Evolutionary conservation across 2,888 invertebrate genomes (phyloP).

Genomic region (Zygogramma bicolorata): DNA sequence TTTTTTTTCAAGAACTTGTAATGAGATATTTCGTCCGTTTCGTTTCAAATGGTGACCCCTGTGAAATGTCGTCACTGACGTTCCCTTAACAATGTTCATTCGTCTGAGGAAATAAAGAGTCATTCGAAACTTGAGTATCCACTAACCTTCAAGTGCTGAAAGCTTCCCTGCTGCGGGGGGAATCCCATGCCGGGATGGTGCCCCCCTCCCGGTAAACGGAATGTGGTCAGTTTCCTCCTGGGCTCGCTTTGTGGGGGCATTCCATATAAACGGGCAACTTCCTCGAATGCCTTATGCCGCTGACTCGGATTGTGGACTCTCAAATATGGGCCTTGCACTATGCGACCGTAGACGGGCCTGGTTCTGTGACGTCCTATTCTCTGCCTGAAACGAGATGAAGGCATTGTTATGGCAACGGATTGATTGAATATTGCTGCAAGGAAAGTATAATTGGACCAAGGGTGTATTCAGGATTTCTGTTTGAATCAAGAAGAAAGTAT

Average conservation of each 20-base stretch:
- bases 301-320: constrained; percentile 64
- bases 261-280: constrained; percentile 69
- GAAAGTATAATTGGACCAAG: no score
- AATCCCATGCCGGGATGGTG: constrained; percentile 68
- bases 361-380: constrained; percentile 64
- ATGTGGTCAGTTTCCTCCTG: constrained; percentile 60
- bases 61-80: no score
- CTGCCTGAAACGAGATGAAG: constrained; percentile 60
- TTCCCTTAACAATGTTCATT: no score
- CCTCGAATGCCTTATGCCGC: constrained; percentile 69
- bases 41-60: no score
- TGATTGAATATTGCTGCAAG: no score
- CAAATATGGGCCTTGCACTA: constrained; percentile 75
- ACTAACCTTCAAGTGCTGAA: constrained; percentile 79
- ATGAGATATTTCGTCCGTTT: no score
- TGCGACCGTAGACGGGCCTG: constrained; percentile 77
- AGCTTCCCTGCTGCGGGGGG: constrained; percentile 70
- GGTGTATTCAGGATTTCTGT: no score
- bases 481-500: no score
- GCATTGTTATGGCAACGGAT: no score
- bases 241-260: constrained; percentile 63
- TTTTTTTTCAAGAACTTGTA: no score
- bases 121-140: no score
- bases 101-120: no score
- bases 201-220: constrained; percentile 64